Evolutionary conservation across 1,140 invertebrate species (phyloP), one percentile per base, ranked within the genome.

Genomic region (Gryon sp.): DNA sequence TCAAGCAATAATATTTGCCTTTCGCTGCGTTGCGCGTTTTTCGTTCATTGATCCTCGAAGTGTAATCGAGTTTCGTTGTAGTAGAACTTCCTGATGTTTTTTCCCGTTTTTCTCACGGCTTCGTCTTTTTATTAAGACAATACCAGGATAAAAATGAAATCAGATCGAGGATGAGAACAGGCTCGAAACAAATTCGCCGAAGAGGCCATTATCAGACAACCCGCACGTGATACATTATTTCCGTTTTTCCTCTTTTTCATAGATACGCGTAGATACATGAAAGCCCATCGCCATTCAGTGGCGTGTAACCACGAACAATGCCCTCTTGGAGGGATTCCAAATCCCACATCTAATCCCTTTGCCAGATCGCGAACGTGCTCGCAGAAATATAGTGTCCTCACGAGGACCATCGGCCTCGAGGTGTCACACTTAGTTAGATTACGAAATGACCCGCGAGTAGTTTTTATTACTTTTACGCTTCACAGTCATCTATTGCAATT

Each of bases 321-420:
- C 65, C 14, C 65, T 50, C 57, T 80, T 82, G 81, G 79, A 82
- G 55, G 66, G 50, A 26, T 59, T 79, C 79, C 81, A 81, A 70
- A 69, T 55, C 73, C 76, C 74, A 70, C 66, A 77, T 76, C 74
- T 76, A 76, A 76, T 76, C 65, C 60, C 60, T 76, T 65, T 76
- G 65, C 74, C 74, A 60, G 74, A 70, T 77, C 66, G 55, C 45
- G 48, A 68, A 72, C 75, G 68, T 77, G 68, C 75, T 72, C 62
- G 45, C 48, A 53, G 68, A 77, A 72, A 72, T 77, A 68, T 77
- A 77, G 24, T 53, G 34, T 72, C 43, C 75, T 77, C 68, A 14
- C 30, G 68, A 77, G 75, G 68, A 77, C 68, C 60, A 76, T 76
- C 63, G 63, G 57, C 72, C 62, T 40, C 26, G 50, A 69, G 72